These are phyloP conservation scores for Hippolais icterina DNA, from an alignment of 2,113 vertebrate genomes.

Conservation along the genomic window DNA sequence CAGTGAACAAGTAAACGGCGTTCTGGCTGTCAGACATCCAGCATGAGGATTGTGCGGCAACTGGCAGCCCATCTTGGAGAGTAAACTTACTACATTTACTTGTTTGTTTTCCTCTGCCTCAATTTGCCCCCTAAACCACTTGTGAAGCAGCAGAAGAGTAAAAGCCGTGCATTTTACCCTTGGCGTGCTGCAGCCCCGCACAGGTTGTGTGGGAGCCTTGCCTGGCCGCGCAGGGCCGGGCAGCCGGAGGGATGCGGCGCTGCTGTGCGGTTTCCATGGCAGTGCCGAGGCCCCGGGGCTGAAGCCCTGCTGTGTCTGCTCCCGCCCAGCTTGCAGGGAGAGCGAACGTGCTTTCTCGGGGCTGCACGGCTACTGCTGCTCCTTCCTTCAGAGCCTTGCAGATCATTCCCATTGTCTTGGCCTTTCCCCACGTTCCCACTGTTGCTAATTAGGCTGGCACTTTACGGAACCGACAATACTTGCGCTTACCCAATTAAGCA, in stretches of 20 bases:
- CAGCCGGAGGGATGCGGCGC: background rate
- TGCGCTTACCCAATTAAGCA: background rate
- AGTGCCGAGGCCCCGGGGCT: background rate
- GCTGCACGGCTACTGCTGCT: background rate
- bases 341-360: background rate
- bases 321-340: background rate
- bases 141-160: background rate
- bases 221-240: background rate
- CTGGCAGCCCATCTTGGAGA: background rate
- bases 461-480: background rate
- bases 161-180: background rate
- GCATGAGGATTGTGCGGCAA: background rate
- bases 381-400: background rate
- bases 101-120: background rate
- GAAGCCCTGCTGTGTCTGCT: background rate
- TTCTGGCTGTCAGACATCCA: background rate
- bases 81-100: background rate
- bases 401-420: background rate
- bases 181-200: too few relatives aligned
- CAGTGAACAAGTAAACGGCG: background rate
- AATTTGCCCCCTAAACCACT: background rate
- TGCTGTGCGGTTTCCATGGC: conserved; percentile 48
- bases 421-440: background rate
- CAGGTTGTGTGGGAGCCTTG: too few relatives aligned
- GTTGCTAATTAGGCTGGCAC: background rate